Percentiles rank a stretch among this genome's conserved stretches.
These are phyloP conservation scores for Eudemis profundana DNA, from an alignment of 2,888 invertebrate species.

Conservation along the genomic window DNA sequence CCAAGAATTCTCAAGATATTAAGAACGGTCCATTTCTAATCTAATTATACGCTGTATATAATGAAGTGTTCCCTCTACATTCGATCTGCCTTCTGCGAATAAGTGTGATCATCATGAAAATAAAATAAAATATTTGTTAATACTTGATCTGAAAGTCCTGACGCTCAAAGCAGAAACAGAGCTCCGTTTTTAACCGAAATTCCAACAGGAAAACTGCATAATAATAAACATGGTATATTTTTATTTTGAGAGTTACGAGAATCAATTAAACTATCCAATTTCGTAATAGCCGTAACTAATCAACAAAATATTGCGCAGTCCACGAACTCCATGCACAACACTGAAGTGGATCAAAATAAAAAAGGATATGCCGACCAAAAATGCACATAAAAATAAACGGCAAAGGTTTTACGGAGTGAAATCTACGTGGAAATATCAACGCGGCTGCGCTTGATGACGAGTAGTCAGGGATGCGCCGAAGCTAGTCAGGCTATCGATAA, in stretches of 20 bases:
- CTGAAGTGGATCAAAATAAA: constrained; percentile 74
- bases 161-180: too few relatives aligned
- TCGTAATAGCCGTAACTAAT: constrained; percentile 32
- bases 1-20: too few relatives aligned
- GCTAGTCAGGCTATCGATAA: constrained; percentile 54
- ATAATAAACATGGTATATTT: background rate
- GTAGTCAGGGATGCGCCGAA: constrained; percentile 66
- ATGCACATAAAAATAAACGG: constrained; percentile 80
- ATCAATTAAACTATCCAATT: constrained; percentile 19
- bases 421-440: constrained; percentile 85
- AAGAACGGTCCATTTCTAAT: too few relatives aligned
- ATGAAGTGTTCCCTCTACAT: too few relatives aligned
- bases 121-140: too few relatives aligned
- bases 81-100: too few relatives aligned
- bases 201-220: too few relatives aligned
- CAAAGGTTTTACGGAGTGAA: constrained; percentile 82
- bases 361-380: constrained; percentile 77
- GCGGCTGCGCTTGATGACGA: constrained; percentile 81
- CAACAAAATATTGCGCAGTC: constrained; percentile 48
- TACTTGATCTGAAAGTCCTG: too few relatives aligned
- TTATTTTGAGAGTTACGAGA: background rate
- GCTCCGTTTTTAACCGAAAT: too few relatives aligned
- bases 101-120: too few relatives aligned
- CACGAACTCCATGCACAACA: constrained; percentile 60
- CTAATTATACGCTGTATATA: too few relatives aligned